Base-by-base conservation (phyloP, 2,888 invertebrate species). In the Balanococcus diminutus region DNA sequence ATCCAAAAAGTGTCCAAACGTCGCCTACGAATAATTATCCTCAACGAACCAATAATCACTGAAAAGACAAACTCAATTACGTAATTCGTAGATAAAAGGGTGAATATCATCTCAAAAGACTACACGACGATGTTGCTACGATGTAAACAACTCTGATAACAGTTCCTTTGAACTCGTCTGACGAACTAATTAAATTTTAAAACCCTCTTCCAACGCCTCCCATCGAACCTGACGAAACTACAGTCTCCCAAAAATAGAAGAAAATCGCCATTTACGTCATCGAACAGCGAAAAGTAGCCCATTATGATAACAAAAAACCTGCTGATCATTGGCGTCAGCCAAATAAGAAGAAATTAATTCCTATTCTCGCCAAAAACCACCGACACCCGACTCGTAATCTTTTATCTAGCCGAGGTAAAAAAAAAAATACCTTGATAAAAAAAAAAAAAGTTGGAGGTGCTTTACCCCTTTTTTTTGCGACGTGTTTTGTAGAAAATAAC, bases 231-330 rank as follows among this genome's bases (percentile, higher is more conserved):
- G 25, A 16, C 67, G 25, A 1, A 19, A 14, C 28, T 28, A 14
- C 28, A 14, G 28, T 16, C 16, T 67, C n/a, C 28, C 67, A 28
- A 28, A 67, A 67, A 56, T 56, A 28, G 67, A 28, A 67, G 19
- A 67, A 67, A 25, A 31, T 67, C 67, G 14, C 67, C 28, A 67
- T 67, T 67, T 67, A 28, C 67, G 67, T 67, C 67, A 67, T 67
- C 25, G 28, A 11, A 25, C 3, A 67, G 0, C 1, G 28, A 28
- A 28, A 67, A 67, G 67, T 67, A 31, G 28, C 28, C 31, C 67
- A 67, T 67, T 16, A 67, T 31, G 16, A 46, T 5, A 46, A 14
- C 4, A 36, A 31, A 31, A 67, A 67, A 25, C 28, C n/a, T 31
- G 67, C 67, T 16, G 28, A 67, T 67, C 67, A 28, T 67, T 28